Base-by-base conservation (phyloP, 2,113 vertebrate species). In the Microtus oregoni region DNA sequence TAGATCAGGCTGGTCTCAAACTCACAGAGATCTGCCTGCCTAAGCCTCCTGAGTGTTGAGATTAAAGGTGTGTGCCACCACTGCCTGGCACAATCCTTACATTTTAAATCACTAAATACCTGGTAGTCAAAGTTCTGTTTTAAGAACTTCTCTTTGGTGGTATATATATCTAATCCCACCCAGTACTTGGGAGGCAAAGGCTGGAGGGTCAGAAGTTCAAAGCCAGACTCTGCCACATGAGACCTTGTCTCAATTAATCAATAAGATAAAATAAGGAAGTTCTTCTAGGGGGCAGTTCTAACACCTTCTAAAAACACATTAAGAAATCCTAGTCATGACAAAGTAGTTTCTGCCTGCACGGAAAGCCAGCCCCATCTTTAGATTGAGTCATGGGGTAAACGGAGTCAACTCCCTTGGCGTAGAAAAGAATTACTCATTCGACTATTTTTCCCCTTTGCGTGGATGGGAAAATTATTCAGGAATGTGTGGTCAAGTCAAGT, bases 61-160 rank as follows among this genome's bases (percentile, higher is more conserved):
- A 70, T 70, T 70, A 70, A 70, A 70, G 67, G 44, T 44, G 14
- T 1, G 13, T 7, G 13, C 67, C 12, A 35, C 30, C 67, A 70
- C 5, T 70, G 67, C 67, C 32, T 4, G 6, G 17, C 91, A 79
- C n/a, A 92, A 81, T 85, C 28, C 55, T 89, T 82, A 95, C 47
- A 94, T 87, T 79, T 89, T 73, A 92, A 96, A 96, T 86, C 7
- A 26, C 52, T 63, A 58, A 97, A 58, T 86, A 92, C 86, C 63
- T 76, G 70, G 68, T 61, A 91, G 24, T 85, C 73, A 52, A 77
- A 81, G n/a, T 75, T 70, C 55, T 95, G 86, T 89, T 97, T 94
- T 86, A 95, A 95, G 28, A 95, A 82, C 44, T 81, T 86, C 30
- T 76, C 32, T 47, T 7, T 76, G 44, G 79, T 26, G 8, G 55